phyloP scores from a whole-genome alignment of 2,113 vertebrate genomes.

The Hydrochoerus hydrochaeris region DNA sequence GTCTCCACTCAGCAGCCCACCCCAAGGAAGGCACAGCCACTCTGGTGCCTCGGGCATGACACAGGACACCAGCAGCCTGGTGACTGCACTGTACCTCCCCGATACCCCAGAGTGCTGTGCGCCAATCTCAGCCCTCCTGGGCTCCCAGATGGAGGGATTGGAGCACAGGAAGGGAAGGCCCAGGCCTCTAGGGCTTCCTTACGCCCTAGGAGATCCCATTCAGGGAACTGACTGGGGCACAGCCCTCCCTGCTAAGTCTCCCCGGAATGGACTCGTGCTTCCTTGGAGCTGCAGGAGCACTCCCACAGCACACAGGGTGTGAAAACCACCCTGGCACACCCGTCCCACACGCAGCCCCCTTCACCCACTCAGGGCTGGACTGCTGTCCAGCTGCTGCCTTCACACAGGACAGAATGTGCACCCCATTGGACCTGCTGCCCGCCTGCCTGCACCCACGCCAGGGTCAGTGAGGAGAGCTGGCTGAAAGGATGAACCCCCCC shows the following conservation, averaged over 20 bases:
- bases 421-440: neutral
- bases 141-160: neutral
- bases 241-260: neutral
- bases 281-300: neutral
- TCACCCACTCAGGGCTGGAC: neutral
- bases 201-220: neutral
- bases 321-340: neutral
- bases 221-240: neutral
- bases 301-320: neutral
- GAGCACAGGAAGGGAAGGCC: neutral
- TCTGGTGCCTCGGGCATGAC: neutral
- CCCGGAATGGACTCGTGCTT: neutral
- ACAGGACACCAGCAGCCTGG: neutral
- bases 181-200: neutral
- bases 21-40: fast-evolving
- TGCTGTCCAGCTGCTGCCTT: neutral
- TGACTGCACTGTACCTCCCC: neutral
- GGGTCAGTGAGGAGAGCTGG: neutral
- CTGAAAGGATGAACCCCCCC: neutral
- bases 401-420: neutral
- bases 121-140: neutral
- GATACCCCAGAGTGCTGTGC: neutral
- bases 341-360: neutral
- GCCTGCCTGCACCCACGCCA: neutral
- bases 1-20: neutral